Evolutionary conservation across 2,113 vertebrate genomes (phyloP).

Genomic region (Mus pahari): DNA sequence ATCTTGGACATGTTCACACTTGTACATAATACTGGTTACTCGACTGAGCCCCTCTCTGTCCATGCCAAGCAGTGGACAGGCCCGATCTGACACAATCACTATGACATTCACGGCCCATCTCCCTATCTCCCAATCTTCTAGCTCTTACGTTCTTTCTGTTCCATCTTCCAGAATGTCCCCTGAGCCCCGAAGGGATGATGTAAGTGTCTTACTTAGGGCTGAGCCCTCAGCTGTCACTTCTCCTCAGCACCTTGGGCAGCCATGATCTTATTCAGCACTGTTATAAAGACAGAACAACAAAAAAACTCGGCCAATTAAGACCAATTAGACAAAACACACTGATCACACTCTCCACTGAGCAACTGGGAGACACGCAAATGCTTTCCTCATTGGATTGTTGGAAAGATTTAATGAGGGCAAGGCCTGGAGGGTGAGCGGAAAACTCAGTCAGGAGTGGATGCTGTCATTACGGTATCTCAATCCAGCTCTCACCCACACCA

Average conservation of each 20-base stretch:
- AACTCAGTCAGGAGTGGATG: accelerated
- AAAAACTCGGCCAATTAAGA: slow-evolving; percentile 12
- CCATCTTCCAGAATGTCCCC: neutral
- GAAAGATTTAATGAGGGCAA: neutral
- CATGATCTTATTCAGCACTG: neutral
- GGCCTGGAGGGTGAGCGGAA: neutral
- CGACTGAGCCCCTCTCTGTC: neutral
- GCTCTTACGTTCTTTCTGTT: too few species aligned
- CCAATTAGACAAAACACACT: neutral
- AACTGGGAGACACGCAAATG: neutral
- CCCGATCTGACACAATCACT: neutral
- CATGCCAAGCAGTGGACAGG: neutral
- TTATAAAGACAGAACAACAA: neutral
- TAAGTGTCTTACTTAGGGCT: neutral
- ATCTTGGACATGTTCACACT: neutral
- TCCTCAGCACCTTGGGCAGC: neutral
- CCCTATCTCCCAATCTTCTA: neutral
- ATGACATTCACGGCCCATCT: neutral
- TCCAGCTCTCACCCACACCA: neutral
- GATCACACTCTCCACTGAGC: neutral
- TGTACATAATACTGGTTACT: too few species aligned
- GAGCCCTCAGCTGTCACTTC: neutral
- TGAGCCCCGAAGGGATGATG: too few species aligned
- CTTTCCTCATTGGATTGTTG: neutral
- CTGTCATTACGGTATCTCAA: accelerated